Base-by-base conservation (phyloP, 2,113 vertebrate genomes). In the Tupaia chinensis region DNA sequence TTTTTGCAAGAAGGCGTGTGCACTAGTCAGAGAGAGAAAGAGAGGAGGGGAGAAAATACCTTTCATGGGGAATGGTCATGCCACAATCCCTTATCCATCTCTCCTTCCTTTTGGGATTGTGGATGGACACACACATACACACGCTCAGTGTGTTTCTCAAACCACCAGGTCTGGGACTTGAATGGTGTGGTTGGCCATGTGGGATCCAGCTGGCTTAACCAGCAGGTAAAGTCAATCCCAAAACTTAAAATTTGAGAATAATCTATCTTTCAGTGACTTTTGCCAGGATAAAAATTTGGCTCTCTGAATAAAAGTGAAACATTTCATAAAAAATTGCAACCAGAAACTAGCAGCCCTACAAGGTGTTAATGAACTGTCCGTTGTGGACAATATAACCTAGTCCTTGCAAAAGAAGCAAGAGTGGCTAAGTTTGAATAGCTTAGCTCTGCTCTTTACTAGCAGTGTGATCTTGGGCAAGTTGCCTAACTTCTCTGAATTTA, bases 211-310 rank as follows among this genome's bases (percentile, higher is more conserved):
- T 44, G 44, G 44, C 44, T 44, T 44, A 44, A 44, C 44, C 44
- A 44, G 44, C 44, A 44, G 44, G 44, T 44, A 44, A 44, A 44
- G 44, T 44, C 44, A 44, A 44, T 44, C 44, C 44, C 86, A 97
- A 86, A 98, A 70, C 89, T 84, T 94, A 9, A 44, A 90, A 65
- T 97, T 98, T 92, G 95, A 96, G n/a, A 95, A 95, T 73, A 85
- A 63, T 83, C 32, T 97, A 92, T 95, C 98, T 94, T 98, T 78
- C 61, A 68, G 69, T 97, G 89, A 98, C 93, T 74, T 95, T 96
- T 82, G 96, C 97, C 96, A 97, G 95, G 95, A 88, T 74, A 44
- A 89, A 73, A 95, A 72, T 65, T 4, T 73, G 73, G 20, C 34
- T 88, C 29, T 87, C 63, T 17, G 20, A 60, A 80, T 29, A 77